Evolutionary conservation across 2,888 invertebrate species (phyloP).

Genomic region (Argyresthia goedartella): DNA sequence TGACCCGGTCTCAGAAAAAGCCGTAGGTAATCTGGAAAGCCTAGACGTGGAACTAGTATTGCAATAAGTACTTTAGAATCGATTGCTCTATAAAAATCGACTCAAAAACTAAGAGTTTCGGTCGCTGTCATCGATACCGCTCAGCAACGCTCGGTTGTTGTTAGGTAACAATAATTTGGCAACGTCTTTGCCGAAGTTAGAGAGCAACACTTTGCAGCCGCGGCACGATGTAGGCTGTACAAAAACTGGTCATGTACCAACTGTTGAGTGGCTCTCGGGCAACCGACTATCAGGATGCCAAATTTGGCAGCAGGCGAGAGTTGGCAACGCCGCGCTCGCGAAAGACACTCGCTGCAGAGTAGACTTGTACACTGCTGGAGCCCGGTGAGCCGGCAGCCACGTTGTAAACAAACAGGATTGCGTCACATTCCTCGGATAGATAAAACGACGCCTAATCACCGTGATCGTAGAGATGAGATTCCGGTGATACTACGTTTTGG

Average conservation of each 20-base stretch:
- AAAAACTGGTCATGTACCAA: conserved; percentile 28
- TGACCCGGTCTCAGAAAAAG: neutral
- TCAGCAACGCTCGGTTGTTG: neutral
- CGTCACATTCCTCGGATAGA: conserved; percentile 34
- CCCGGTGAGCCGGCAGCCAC: conserved; percentile 32
- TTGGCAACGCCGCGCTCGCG: conserved; percentile 43
- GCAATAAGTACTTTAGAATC: too few species aligned
- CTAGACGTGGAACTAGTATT: too few species aligned
- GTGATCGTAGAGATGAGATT: conserved; percentile 21
- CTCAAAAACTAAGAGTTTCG: too few species aligned
- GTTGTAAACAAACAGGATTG: conserved; percentile 55
- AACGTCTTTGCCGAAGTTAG: conserved; percentile 18
- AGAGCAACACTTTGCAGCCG: conserved; percentile 20
- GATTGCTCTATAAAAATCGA: too few species aligned
- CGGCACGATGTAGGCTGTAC: conserved; percentile 19
- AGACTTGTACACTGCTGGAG: too few species aligned
- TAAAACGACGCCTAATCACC: conserved; percentile 30
- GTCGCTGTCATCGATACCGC: too few species aligned
- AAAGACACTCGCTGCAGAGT: conserved; percentile 17
- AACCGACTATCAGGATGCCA: conserved; percentile 33
- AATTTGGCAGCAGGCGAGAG: conserved; percentile 56
- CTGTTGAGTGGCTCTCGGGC: neutral
- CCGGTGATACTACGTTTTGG: conserved; percentile 30
- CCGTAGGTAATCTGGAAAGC: too few species aligned
- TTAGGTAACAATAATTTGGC: conserved; percentile 6